phyloP scores from a whole-genome alignment of 1,140 invertebrate species.

The Drosophila repletoides region DNA sequence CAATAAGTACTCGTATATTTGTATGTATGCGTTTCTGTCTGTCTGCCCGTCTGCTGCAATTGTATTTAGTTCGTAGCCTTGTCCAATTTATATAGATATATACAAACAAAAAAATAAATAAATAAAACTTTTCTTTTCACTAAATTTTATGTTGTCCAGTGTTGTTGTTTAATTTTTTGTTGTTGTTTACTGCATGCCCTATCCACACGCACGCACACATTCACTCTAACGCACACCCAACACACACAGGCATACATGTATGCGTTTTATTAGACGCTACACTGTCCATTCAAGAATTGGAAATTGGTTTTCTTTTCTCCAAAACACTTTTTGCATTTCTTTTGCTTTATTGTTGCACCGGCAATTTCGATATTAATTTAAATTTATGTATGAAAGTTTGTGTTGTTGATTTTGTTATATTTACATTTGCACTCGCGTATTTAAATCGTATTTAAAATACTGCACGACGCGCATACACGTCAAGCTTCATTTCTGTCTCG shows the following conservation, averaged over 20 bases:
- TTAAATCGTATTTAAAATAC: constrained; percentile 52
- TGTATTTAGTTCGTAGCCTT: constrained; percentile 41
- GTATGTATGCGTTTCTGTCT: constrained; percentile 38
- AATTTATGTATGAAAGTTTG: not conserved
- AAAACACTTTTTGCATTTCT: not conserved
- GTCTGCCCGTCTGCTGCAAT: constrained; percentile 31
- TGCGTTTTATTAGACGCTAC: constrained; percentile 51
- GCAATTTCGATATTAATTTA: not conserved
- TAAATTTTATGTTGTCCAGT: constrained; percentile 31
- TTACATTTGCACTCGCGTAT: constrained; percentile 54
- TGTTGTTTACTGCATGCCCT: constrained; percentile 43
- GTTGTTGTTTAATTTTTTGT: no score
- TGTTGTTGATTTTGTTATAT: constrained; percentile 7
- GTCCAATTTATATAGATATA: constrained; percentile 8
- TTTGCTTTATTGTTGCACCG: not conserved
- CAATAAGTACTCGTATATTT: constrained; percentile 64
- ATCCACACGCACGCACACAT: constrained; percentile 12
- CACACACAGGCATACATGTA: constrained; percentile 11
- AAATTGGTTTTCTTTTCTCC: constrained; percentile 16
- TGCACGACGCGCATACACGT: constrained; percentile 50
- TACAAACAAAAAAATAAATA: no score
- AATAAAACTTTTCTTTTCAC: constrained; percentile 46
- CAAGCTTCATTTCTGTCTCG: constrained; percentile 38
- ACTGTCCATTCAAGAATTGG: constrained; percentile 44
- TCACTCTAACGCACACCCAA: no score